These are phyloP conservation scores for Olivierus martensii DNA, from an alignment of 1,140 invertebrate species.

Conservation along the genomic window DNA sequence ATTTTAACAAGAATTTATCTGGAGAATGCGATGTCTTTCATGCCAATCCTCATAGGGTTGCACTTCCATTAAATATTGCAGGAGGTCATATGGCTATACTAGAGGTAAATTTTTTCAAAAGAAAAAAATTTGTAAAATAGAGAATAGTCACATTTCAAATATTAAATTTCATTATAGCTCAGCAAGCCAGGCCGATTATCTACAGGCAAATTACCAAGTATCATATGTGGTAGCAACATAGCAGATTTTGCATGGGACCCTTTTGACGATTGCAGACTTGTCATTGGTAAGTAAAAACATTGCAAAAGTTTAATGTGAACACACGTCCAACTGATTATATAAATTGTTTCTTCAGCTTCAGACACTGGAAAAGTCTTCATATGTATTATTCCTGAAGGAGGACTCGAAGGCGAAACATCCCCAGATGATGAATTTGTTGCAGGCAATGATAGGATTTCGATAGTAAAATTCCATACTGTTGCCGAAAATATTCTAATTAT, in stretches of 20 bases:
- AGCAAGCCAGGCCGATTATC: background rate
- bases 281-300: constrained; percentile 44
- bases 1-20: constrained; percentile 76
- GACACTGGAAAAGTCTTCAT: constrained; percentile 79
- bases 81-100: constrained; percentile 80
- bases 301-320: no score
- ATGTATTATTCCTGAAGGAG: constrained; percentile 57
- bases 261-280: constrained; percentile 59
- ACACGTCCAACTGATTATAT: no score
- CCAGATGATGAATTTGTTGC: constrained; percentile 43
- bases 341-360: constrained; percentile 41
- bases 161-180: no score
- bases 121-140: no score
- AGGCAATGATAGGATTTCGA: constrained; percentile 80
- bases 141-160: no score
- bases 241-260: constrained; percentile 92
- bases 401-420: constrained; percentile 54
- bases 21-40: constrained; percentile 88
- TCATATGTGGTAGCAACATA: constrained; percentile 72
- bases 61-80: constrained; percentile 69
- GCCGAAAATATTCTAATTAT: constrained; percentile 70
- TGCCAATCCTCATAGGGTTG: constrained; percentile 68
- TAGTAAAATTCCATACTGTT: constrained; percentile 78
- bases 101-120: constrained; percentile 38
- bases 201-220: constrained; percentile 60